Evolutionary conservation across 2,113 vertebrate genomes (phyloP), one percentile per base, ranked within the genome.

Genomic region (Labrus mixtus): DNA sequence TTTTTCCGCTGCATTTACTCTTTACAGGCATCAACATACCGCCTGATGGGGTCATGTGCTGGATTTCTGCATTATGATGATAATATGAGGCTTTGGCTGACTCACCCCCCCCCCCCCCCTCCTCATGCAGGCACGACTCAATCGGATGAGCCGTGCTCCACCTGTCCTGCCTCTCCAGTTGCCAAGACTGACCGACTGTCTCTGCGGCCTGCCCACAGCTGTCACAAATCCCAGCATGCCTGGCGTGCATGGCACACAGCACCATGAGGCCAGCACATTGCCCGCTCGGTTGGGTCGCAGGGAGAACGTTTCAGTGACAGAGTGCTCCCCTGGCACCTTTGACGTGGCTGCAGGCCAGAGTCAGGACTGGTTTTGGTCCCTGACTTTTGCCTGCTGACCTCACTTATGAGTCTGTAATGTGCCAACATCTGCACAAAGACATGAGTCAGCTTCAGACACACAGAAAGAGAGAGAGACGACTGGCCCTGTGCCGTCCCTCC

Each of bases 171-270:
- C 61, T 76, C 73, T 71, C 46, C 78, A 79, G 66, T 83, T 89
- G 90, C 90, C 88, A 90, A 92, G 83, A 88, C 69, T 71, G 56
- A 76, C 68, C 76, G 65, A 87, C 71, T 67, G 82, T 84, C 78
- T 84, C 78, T 86, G 12, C 87, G 79, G 74, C 51, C 57, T 84
- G 82, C 78, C 45, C 73, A 82, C 90, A 92, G 90, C 90, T 93
- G 93, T 91, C 90, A 82, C 86, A 70, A 83, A 80, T 85, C 82
- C 79, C 72, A 65, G 86, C 86, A 89, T 92, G 87, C 84, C 82
- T 81, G 76, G 85, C 81, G 58, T 90, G 78, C 70, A 63, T 62
- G 59, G 56, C 46, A 22, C 66, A 62, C 43, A 61, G 70, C 56
- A 84, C n/a, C 36, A 71, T 57, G 19, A 0, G 83, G 79, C 84